phyloP scores from a whole-genome alignment of 2,113 vertebrate species.

The Hemiprocne comata region DNA sequence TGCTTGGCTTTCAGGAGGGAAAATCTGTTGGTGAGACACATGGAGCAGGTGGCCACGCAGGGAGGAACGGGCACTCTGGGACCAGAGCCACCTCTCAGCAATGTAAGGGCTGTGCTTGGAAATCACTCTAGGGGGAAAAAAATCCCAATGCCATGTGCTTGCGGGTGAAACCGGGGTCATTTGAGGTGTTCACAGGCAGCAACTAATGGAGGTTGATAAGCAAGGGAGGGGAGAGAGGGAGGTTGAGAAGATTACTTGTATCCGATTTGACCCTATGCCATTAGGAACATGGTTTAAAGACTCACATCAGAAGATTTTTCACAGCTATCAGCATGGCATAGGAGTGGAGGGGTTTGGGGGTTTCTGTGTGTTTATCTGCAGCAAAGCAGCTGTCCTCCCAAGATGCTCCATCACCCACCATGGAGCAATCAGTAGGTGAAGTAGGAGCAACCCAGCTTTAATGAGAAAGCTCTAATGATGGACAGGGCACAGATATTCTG shows the following conservation, averaged over 20 bases:
- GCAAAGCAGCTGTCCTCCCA: neutral
- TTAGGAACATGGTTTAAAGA: neutral
- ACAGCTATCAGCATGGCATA: fast-evolving
- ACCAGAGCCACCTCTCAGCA: neutral
- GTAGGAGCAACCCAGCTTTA: neutral
- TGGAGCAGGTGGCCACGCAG: fast-evolving
- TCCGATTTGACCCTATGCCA: neutral
- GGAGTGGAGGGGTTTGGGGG: neutral
- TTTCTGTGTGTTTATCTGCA: neutral
- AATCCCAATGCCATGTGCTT: fast-evolving
- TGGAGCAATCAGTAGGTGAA: neutral
- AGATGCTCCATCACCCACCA: neutral
- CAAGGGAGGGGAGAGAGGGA: neutral
- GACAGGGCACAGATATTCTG: neutral
- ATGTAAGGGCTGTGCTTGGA: neutral
- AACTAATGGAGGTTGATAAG: neutral
- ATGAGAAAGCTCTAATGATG: neutral
- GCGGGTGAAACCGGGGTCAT: neutral
- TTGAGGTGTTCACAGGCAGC: neutral
- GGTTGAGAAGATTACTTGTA: neutral
- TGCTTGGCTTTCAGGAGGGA: neutral
- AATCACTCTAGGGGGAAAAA: neutral
- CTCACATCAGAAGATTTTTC: neutral
- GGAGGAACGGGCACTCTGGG: neutral
- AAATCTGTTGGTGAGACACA: neutral